Evolutionary conservation across 2,888 invertebrate species (phyloP), one percentile per base, ranked within the genome.

Genomic region (Catonia carolina): DNA sequence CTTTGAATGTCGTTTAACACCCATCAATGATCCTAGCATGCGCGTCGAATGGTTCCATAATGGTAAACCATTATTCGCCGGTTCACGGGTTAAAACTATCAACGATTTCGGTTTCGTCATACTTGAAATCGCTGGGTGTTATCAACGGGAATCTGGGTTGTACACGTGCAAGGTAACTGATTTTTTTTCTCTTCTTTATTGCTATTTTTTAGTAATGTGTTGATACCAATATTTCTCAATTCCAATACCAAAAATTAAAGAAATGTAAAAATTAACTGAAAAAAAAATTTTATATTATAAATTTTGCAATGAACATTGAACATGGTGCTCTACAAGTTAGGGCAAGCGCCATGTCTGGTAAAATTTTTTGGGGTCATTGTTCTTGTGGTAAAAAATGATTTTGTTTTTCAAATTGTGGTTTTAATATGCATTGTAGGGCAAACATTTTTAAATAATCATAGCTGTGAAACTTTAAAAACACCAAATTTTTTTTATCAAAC

Each of bases 91-190:
- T 64, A 96, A 96, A 74, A 95, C 96, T 0, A 93, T 95, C 65
- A 92, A 94, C 69, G 97, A 98, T 71, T 97, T 98, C 74, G 97
- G 98, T 54, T 96, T 93, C 71, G 96, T 97, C 5, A 95, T 97
- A 65, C 79, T 99, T 61, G 98, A 98, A 77, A 87, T 98, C 55
- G 86, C 90, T 47, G 95, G 94, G 61, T 91, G 95, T 58, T 93
- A 94, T 68, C 89, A 90, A 72, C 49, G 94, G 55, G 98, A 98
- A 72, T 86, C 91, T 39, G 96, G 95, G 22, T 77, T 93, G 50
- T 93, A 93, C 67, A 90, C 90, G 7, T 93, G 92, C 77, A 92
- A 93, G 67, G 70, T 70, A 61, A 55, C 56, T 55, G 41, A 27
- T 47, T 15, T 10, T 49, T n/a, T 39, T 35, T 50, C 20, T 42